Percentiles rank a stretch among this genome's conserved stretches.
phyloP scores from a whole-genome alignment of 2,888 invertebrate genomes.

The Crocallis elinguaria region DNA sequence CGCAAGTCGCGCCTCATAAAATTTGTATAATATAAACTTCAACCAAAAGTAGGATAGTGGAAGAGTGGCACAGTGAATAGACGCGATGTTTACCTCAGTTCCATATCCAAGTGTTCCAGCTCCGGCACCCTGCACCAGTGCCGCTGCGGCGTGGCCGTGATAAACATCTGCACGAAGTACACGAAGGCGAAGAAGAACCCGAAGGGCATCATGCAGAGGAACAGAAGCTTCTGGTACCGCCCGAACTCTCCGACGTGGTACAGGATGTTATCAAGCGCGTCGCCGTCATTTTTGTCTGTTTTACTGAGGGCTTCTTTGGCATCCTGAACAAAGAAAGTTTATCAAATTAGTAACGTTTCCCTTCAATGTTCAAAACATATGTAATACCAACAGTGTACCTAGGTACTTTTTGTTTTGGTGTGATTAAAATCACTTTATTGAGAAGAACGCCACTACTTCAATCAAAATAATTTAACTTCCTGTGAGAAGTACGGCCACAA shows the following conservation, averaged over 20 bases:
- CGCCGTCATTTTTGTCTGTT: conserved; percentile 44
- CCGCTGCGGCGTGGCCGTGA: conserved; percentile 67
- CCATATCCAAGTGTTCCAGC: conserved; percentile 56
- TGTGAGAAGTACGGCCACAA: too few species aligned
- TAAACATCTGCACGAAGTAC: conserved; percentile 77
- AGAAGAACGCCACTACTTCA: too few species aligned
- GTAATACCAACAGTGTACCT: too few species aligned
- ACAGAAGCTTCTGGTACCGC: conserved; percentile 69
- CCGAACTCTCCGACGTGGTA: conserved; percentile 71
- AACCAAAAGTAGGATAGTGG: neutral
- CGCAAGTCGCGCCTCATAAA: too few species aligned
- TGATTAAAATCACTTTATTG: too few species aligned
- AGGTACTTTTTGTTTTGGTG: too few species aligned
- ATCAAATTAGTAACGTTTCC: neutral
- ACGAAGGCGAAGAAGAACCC: conserved; percentile 72
- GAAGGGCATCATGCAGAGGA: conserved; percentile 68
- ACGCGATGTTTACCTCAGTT: conserved; percentile 55
- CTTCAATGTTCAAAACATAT: too few species aligned
- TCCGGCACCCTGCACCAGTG: conserved; percentile 75
- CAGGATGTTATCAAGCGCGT: conserved; percentile 64
- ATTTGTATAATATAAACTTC: too few species aligned
- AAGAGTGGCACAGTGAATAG: too few species aligned
- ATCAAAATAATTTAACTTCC: too few species aligned
- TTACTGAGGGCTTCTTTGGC: conserved; percentile 50
- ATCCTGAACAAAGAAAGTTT: conserved; percentile 38